phyloP scores from a whole-genome alignment of 1,140 invertebrate species.

The Monomorium pharaonis region DNA sequence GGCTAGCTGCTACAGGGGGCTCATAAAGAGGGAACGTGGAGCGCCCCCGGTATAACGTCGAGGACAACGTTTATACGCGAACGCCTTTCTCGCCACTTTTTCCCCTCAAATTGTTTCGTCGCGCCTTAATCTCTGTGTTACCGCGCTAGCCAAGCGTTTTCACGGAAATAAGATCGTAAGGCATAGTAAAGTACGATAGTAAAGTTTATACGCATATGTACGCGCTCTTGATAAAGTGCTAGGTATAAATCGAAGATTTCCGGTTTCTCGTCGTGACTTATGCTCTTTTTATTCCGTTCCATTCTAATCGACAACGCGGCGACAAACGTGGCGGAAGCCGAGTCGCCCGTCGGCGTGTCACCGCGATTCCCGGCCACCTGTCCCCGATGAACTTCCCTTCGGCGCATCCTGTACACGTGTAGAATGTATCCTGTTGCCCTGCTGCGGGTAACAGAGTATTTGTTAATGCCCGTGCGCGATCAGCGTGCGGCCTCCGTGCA shows the following conservation, averaged over 20 bases:
- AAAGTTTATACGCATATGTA: neutral
- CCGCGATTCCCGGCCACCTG: conserved; percentile 70
- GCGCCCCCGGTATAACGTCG: conserved; percentile 30
- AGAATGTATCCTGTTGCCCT: conserved; percentile 59
- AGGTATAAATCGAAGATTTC: neutral
- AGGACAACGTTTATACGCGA: conserved; percentile 52
- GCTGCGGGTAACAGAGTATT: conserved; percentile 69
- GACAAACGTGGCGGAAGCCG: conserved; percentile 8
- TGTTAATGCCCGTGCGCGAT: conserved; percentile 72
- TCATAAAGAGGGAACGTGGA: conserved; percentile 67
- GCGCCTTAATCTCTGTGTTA: conserved; percentile 13
- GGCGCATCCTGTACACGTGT: conserved; percentile 51
- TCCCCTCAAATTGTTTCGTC: conserved; percentile 44
- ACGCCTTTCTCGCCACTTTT: conserved; percentile 38
- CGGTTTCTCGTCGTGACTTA: neutral
- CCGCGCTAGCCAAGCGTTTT: neutral
- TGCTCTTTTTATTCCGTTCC: neutral
- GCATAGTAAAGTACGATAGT: neutral
- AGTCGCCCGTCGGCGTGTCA: conserved; percentile 9
- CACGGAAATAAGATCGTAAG: neutral
- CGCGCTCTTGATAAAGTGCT: neutral
- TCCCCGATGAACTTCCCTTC: conserved; percentile 71
- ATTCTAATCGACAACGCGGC: conserved; percentile 18
- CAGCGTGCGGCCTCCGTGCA: conserved; percentile 80
- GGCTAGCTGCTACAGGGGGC: conserved; percentile 37